phyloP scores from a whole-genome alignment of 1,140 invertebrate species.

The Drosophila gunungcola region DNA sequence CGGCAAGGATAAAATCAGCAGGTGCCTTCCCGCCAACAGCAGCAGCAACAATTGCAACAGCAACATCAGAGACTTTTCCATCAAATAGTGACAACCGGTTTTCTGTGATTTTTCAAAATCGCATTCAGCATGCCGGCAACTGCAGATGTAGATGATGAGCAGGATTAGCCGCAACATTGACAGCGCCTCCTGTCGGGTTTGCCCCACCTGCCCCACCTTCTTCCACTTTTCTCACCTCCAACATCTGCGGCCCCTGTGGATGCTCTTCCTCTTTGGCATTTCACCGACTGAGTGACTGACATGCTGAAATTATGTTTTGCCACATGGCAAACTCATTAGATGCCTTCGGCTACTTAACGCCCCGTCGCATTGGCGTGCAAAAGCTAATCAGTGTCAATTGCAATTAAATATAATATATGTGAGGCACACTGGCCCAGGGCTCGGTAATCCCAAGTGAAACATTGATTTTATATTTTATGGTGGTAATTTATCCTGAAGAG shows the following conservation, averaged over 20 bases:
- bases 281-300: constrained; percentile 62
- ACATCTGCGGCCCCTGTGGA: background rate
- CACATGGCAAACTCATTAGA: constrained; percentile 72
- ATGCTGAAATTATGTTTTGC: constrained; percentile 80
- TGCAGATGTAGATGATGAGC: constrained; percentile 77
- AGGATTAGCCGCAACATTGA: constrained; percentile 76
- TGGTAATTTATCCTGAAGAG: too few species aligned
- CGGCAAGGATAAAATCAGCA: constrained; percentile 78
- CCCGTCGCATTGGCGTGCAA: constrained; percentile 65
- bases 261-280: constrained; percentile 24
- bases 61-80: constrained; percentile 51
- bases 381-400: constrained; percentile 77
- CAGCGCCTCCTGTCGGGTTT: constrained; percentile 42
- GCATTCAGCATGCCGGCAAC: constrained; percentile 48
- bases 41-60: background rate
- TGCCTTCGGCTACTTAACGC: constrained; percentile 74
- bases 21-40: constrained; percentile 48
- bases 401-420: constrained; percentile 65
- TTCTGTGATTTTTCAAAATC: constrained; percentile 71
- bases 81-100: constrained; percentile 73
- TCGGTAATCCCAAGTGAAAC: too few species aligned
- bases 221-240: constrained; percentile 7
- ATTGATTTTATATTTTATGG: too few species aligned
- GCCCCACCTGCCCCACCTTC: constrained; percentile 9
- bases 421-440: constrained; percentile 21